Conservation (phyloP, 2,113 vertebrate species). For the Lamprologus lemairii region DNA sequence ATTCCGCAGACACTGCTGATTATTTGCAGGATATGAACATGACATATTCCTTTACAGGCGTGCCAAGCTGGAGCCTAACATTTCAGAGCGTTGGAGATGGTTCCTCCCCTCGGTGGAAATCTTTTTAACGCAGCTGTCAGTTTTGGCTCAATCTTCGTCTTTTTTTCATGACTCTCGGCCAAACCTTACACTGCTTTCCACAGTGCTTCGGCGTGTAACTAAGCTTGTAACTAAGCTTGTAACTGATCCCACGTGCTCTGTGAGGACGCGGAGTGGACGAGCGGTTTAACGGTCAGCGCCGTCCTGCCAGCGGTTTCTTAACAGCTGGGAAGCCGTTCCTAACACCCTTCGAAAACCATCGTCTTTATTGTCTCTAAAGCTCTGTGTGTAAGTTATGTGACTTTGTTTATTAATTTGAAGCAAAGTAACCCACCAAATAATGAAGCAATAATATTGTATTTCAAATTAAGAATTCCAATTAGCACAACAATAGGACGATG, state of each 20-base stretch:
- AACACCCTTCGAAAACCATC: not conserved
- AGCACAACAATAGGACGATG: conserved; percentile 42
- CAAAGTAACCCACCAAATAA: conserved; percentile 41
- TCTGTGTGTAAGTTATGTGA: not conserved
- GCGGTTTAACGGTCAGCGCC: not conserved
- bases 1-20: not conserved
- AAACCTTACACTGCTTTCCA: not conserved
- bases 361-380: not conserved
- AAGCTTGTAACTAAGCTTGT: not conserved
- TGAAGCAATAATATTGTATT: conserved; percentile 45
- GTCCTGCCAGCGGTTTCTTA: not conserved
- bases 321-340: not conserved
- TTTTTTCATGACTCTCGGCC: conserved; percentile 22
- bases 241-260: not conserved
- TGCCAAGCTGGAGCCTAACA: conserved; percentile 26
- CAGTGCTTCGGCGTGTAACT: not conserved
- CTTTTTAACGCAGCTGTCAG: conserved; percentile 39
- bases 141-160: conserved; percentile 39
- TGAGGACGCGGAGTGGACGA: not conserved
- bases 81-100: conserved; percentile 3
- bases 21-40: not conserved
- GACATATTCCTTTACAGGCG: conserved; percentile 7
- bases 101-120: conserved; percentile 1
- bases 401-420: conserved; percentile 36
- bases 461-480: conserved; percentile 65